Base-by-base conservation (phyloP, 2,113 vertebrate species). In the Heteronetta atricapilla region DNA sequence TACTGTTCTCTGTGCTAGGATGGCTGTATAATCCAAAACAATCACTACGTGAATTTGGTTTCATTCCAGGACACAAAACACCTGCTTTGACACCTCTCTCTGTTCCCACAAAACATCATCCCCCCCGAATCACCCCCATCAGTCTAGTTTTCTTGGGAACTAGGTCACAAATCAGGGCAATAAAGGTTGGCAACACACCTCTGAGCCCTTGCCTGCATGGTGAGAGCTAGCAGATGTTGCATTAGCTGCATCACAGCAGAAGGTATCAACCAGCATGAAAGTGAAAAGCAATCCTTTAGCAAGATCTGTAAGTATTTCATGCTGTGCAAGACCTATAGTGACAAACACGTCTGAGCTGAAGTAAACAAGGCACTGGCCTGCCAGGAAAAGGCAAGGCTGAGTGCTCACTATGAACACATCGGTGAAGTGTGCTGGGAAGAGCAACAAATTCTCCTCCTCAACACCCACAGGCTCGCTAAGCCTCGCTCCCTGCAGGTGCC, bases 121-220 rank as follows among this genome's bases (percentile, higher is more conserved):
- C 13, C 3, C 3, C 21, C 2, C 11, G 17, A 26, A 64, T 40
- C 62, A 64, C 16, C 12, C 23, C 52, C 23, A 19, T 4, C 5
- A 42, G 8, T 38, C 42, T 33, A 16, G 29, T 64, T 89, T 86
- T 56, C 34, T 48, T 50, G 29, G 23, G 16, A 86, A 29, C 12
- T 0, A 2, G 9, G 10, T n/a, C 2, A 6, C 21, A 75, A 68
- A 38, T 31, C 34, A 52, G 56, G 22, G 18, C 33, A 83, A 25
- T 14, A 16, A 86, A 86, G 17, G 70, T n/a, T 26, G 58, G 29
- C 5, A 48, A 8, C 3, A 11, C 33, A 68, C 8, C 13, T 23
- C 12, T 46, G 2, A 73, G 42, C 21, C 40, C 33, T 50, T 66
- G 23, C 15, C 21, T 9, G 1, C 0, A 0, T 34, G 26, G 60